phyloP scores from a whole-genome alignment of 2,113 vertebrate species.

The Mellivora capensis region DNA sequence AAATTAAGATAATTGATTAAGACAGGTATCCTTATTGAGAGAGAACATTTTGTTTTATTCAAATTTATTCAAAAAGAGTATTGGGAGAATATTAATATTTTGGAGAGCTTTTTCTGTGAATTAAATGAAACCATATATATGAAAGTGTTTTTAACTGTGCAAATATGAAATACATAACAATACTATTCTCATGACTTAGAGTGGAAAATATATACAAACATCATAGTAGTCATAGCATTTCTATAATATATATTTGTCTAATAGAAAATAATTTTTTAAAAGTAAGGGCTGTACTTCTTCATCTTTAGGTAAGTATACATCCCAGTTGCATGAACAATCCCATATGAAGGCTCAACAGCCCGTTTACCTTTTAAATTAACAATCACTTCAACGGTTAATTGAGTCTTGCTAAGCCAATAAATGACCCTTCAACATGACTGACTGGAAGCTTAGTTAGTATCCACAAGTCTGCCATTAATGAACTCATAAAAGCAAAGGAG shows the following conservation, averaged over 20 bases:
- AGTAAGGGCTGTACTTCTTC: background rate
- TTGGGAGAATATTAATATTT: background rate
- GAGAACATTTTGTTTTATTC: background rate
- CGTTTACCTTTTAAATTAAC: constrained; percentile 66
- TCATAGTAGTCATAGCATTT: background rate
- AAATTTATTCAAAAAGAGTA: background rate
- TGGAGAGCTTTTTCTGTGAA: background rate
- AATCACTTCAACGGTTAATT: constrained; percentile 71
- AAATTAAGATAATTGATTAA: background rate
- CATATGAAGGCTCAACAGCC: background rate
- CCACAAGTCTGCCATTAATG: background rate
- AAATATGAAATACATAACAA: background rate
- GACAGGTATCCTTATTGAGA: background rate
- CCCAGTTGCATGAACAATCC: background rate
- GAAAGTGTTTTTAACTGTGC: background rate
- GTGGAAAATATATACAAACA: background rate
- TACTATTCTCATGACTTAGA: background rate
- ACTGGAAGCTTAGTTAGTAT: constrained; percentile 62
- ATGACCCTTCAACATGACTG: constrained; percentile 71
- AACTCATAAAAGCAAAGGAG: background rate
- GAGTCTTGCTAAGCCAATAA: constrained; percentile 77
- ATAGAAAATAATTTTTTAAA: constrained; percentile 7
- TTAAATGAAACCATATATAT: background rate
- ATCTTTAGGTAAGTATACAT: background rate
- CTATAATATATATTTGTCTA: background rate